phyloP scores from a whole-genome alignment of 2,797 vertebrate species.

The Scomberomorus guttatus region DNA sequence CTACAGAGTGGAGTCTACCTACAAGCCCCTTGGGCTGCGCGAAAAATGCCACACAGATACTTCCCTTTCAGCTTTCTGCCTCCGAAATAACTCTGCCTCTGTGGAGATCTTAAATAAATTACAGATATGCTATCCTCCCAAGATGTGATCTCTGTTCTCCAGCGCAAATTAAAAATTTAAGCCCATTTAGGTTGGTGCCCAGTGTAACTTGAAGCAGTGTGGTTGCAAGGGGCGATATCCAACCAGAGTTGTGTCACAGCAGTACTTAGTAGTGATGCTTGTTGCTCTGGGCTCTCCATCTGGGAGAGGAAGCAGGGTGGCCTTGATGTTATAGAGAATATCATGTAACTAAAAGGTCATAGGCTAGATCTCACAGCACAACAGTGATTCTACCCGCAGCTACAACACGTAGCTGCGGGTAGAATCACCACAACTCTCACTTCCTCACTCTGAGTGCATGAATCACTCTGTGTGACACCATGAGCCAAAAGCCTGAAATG shows the following conservation, averaged over 20 bases:
- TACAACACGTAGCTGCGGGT: neutral
- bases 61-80: conserved; percentile 64
- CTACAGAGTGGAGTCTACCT: conserved; percentile 67
- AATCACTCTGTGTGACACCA: conserved; percentile 36
- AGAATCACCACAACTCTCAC: conserved; percentile 25
- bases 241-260: conserved; percentile 71
- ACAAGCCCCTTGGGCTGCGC: conserved; percentile 68
- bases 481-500: conserved; percentile 29
- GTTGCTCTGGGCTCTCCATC: conserved; percentile 64
- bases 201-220: conserved; percentile 79
- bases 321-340: conserved; percentile 58
- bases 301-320: conserved; percentile 44
- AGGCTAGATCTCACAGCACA: conserved; percentile 42
- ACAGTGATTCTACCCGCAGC: conserved; percentile 49
- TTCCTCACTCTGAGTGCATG: conserved; percentile 7
- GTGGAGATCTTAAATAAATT: conserved; percentile 84
- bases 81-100: conserved; percentile 80
- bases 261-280: conserved; percentile 67
- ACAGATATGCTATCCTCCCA: conserved; percentile 81
- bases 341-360: conserved; percentile 60
- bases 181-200: conserved; percentile 83
- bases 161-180: conserved; percentile 85
- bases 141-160: conserved; percentile 85
- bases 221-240: conserved; percentile 74
- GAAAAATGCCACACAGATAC: conserved; percentile 72